Conservation (phyloP, 2,113 vertebrate genomes). For the Arizona elegans region DNA sequence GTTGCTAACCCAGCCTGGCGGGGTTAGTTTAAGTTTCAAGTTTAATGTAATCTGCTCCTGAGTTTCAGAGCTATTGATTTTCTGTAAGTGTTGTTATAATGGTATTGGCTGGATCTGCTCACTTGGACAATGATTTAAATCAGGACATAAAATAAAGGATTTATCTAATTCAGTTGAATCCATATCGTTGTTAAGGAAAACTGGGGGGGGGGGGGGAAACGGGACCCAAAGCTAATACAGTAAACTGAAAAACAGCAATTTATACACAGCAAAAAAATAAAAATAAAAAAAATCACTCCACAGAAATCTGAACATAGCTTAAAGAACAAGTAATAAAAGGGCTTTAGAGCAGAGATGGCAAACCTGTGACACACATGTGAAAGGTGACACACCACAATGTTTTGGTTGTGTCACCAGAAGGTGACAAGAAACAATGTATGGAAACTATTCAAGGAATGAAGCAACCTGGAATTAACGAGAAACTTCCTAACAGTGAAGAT, state of each 20-base stretch:
- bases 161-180: conserved; percentile 44
- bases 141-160: conserved; percentile 28
- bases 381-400: background rate
- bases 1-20: no score
- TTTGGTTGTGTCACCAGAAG: no score
- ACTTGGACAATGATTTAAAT: conserved; percentile 43
- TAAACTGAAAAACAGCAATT: conserved; percentile 7
- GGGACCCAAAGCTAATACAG: background rate
- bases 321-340: background rate
- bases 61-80: conserved; percentile 7
- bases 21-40: no score
- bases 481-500: no score
- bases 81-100: conserved; percentile 48
- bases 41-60: conserved; percentile 31
- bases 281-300: background rate
- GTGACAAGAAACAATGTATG: no score
- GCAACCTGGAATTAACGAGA: no score
- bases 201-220: no score
- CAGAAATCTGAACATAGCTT: conserved; percentile 2
- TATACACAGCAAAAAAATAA: conserved; percentile 4
- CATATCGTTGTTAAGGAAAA: conserved; percentile 29
- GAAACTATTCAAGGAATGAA: no score
- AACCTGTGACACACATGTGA: background rate
- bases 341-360: background rate
- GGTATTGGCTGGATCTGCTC: conserved; percentile 35